A percentile compares a stretch with the other conserved stretches of the same genome.
These are phyloP conservation scores for Acleris emargana DNA, from an alignment of 2,888 invertebrate genomes.

Conservation along the genomic window DNA sequence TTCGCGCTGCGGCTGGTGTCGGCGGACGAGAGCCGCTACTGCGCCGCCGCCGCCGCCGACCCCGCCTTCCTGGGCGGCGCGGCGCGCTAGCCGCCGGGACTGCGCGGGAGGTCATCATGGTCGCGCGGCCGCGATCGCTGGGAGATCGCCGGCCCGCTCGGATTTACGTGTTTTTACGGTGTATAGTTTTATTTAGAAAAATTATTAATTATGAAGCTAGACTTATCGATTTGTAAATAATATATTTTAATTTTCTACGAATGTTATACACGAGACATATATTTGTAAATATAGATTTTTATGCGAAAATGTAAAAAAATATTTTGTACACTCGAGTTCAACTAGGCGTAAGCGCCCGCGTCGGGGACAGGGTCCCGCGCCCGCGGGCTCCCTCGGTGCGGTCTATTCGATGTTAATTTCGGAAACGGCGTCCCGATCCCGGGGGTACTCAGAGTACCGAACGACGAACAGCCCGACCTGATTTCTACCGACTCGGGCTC, in stretches of 20 bases:
- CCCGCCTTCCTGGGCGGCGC: conserved; percentile 41
- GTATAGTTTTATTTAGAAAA: not conserved
- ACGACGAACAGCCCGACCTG: too few relatives aligned
- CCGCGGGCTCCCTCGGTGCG: not conserved
- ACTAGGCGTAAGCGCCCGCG: conserved; percentile 1
- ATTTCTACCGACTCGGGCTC: too few relatives aligned
- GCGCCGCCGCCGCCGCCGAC: conserved; percentile 47
- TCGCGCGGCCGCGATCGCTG: too few relatives aligned
- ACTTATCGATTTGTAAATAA: conserved; percentile 23
- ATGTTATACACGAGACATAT: conserved; percentile 30
- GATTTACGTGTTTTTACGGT: conserved; percentile 4
- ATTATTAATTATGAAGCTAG: conserved; percentile 8
- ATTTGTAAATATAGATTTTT: conserved; percentile 37
- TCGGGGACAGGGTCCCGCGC: not conserved
- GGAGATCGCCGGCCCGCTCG: not conserved
- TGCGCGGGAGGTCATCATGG: not conserved
- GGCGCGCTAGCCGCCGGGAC: conserved; percentile 46
- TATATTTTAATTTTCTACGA: conserved; percentile 26
- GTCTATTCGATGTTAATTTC: not conserved
- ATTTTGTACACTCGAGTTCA: conserved; percentile 26
- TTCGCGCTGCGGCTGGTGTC: conserved; percentile 59
- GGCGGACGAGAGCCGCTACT: conserved; percentile 50
- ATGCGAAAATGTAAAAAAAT: conserved; percentile 28
- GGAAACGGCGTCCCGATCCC: not conserved
- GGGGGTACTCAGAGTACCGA: not conserved